Evolutionary conservation across 2,113 vertebrate species (phyloP).

Genomic region (Ibidorhyncha struthersii): DNA sequence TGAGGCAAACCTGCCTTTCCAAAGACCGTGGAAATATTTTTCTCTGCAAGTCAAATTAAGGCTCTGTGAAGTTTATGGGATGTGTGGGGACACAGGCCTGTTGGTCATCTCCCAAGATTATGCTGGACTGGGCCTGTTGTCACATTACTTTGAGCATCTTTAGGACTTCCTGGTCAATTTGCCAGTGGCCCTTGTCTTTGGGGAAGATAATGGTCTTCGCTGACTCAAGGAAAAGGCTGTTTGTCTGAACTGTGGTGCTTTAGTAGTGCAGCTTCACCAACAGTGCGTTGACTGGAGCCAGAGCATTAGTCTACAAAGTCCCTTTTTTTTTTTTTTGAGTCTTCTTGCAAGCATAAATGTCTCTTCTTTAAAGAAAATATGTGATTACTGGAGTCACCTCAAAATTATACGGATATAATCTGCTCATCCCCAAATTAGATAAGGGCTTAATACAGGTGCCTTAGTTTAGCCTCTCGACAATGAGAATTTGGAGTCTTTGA

Average conservation of each 20-base stretch:
- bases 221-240: neutral
- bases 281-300: neutral
- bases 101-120: neutral
- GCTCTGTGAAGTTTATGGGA: neutral
- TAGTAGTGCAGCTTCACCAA: neutral
- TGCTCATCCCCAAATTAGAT: neutral
- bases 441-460: neutral
- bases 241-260: neutral
- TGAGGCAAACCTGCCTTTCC: neutral
- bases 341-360: neutral
- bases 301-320: neutral
- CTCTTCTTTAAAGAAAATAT: neutral
- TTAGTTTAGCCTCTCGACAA: neutral
- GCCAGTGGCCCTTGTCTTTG: neutral
- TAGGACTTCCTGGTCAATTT: neutral
- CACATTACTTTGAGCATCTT: neutral
- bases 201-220: neutral
- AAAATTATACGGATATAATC: neutral
- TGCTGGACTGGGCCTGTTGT: neutral
- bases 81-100: neutral
- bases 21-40: neutral
- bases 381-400: neutral
- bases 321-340: neutral
- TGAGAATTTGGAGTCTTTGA: neutral
- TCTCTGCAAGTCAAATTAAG: neutral